Base-by-base conservation (phyloP, 2,888 invertebrate species). In the Ischnus inquisitorius region DNA sequence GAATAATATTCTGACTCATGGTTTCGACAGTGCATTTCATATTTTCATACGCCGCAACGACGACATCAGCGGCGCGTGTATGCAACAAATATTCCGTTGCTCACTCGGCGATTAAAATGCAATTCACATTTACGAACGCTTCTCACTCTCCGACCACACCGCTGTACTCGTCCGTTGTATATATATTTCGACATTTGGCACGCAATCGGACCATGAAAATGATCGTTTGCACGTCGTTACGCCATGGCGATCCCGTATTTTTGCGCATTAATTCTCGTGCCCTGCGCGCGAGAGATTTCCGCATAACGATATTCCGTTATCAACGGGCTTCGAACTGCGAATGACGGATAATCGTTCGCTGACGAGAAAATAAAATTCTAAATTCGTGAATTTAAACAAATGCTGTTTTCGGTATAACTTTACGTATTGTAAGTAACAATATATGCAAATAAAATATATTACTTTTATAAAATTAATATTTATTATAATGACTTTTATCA, bases 21-120 rank as follows among this genome's bases (percentile, higher is more conserved):
- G 3, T 68, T 34, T 51, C 34, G 43, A n/a, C 16, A 46, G 74
- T 19, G 62, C 43, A 62, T 74, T 68, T 68, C 6, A 8, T 28
- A 68, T 46, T 48, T 68, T 48, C 46, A 16, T n/a, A 14, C 25
- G 19, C 19, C 19, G 0, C 0, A n/a, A 14, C 6, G 3, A 12
- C 54, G 6, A 28, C 67, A 46, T 48, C 16, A 68, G 8, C 25
- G 22, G 67, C 3, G 25, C 67, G 16, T 25, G 48, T n/a, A 68
- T 46, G 67, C 22, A 68, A 68, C 67, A 68, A 68, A 68, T 48
- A 54, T 41, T 39, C 25, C 22, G 46, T 48, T 25, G n/a, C 46
- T 28, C 67, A n/a, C 48, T 65, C 14, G 46, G 60, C 71, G 75
- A 84, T 84, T 84, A 84, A 82, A 82, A 79, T 39, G 46, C 82